phyloP scores from a whole-genome alignment of 2,113 vertebrate genomes.

The Synodontis membranacea region DNA sequence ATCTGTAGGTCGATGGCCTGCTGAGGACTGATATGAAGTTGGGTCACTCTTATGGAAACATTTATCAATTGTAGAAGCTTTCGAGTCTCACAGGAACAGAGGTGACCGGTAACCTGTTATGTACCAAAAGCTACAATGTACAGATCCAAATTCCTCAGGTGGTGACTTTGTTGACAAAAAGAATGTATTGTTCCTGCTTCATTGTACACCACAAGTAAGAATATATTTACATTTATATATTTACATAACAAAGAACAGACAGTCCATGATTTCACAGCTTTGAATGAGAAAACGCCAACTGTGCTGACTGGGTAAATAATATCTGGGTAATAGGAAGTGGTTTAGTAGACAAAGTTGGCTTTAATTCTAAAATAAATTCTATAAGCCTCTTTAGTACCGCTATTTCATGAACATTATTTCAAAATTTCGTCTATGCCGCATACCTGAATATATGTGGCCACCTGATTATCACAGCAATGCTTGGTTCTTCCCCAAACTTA shows the following conservation, averaged over 20 bases:
- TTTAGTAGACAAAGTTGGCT: not conserved
- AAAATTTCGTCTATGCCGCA: not conserved
- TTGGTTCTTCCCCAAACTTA: too few species aligned
- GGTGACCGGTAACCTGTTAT: not conserved
- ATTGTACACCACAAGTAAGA: not conserved
- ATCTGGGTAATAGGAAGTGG: not conserved
- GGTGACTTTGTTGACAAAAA: not conserved
- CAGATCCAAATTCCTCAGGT: not conserved
- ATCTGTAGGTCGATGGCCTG: not conserved
- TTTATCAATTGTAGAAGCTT: not conserved
- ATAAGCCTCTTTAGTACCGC: too few species aligned
- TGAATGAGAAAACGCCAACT: not conserved
- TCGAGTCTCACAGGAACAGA: not conserved
- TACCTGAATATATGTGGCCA: not conserved
- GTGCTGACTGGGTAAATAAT: not conserved
- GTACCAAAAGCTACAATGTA: not conserved
- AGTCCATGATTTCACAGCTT: not conserved
- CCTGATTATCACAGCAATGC: too few species aligned
- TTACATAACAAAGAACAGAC: not conserved
- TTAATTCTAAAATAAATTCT: too few species aligned
- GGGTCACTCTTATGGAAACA: not conserved
- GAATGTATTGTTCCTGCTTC: not conserved
- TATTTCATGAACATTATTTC: not conserved
- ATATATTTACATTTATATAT: not conserved
- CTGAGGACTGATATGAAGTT: not conserved